Evolutionary conservation across 2,113 vertebrate species (phyloP), one percentile per base, ranked within the genome.

Genomic region (Pampusana beccarii): DNA sequence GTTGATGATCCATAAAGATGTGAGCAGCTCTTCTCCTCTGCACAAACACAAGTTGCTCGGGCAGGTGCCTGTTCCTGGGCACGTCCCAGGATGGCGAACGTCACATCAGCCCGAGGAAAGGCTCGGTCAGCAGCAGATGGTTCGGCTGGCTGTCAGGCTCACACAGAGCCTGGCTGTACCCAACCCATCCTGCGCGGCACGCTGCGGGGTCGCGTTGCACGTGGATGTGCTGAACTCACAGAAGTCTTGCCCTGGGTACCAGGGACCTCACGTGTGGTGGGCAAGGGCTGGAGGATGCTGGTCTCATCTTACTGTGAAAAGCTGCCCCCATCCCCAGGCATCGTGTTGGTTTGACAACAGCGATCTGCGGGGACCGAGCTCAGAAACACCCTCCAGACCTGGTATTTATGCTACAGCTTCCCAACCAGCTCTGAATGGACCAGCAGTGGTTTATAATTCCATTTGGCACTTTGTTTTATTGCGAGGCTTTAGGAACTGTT

Each of bases 401-500:
- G 21, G 69, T 77, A 70, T 86, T 93, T 50, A 67, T 38, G 82
- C 75, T 44, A 1, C 20, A 11, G 69, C 80, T 90, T 92, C 71
- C 80, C 65, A 58, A 21, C 13, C 11, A 9, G 20, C 67, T 78
- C 25, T 1, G 4, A 64, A 81, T 70, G 70, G 33, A 67, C 66
- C 66, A 12, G 81, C 4, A 1, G 48, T 56, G 73, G 82, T 56
- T 93, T 87, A 61, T 81, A 81, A 96, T 94, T 95, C 93, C 80
- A 88, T 86, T 65, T 95, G 95, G 90, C 65, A 61, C 57, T 92
- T 97, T 88, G 87, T 67, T 96, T 95, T 94, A 94, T 88, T 88
- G 90, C 13, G 3, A 66, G 83, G 96, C 88, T 92, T 44, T 20
- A 20, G 86, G 86, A 95, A 31, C n/a, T 15, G 91, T 70, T 9